Base-by-base conservation (phyloP, 2,888 invertebrate genomes). In the Criorhina ranunculi region DNA sequence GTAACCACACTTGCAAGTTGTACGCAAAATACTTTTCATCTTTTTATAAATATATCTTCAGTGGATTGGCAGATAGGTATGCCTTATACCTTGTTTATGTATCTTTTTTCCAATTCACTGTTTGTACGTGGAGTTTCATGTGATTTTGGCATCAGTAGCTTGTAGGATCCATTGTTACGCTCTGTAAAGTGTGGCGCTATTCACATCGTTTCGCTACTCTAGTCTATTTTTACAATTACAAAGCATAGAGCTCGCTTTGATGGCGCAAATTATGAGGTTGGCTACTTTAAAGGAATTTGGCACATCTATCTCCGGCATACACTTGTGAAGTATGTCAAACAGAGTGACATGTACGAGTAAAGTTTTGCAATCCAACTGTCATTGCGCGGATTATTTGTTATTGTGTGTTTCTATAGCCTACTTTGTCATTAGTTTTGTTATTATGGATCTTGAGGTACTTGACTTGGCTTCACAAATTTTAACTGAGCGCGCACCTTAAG, bases 101-200 rank as follows among this genome's bases (percentile, higher is more conserved):
- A n/a, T 60, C 35, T 42, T 29, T 17, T 7, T 37, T n/a, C 37
- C 31, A 12, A 42, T 53, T 53, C 33, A 64, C 29, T 24, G 17
- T 44, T 40, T 44, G 17, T 67, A 75, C 66, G 40, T 37, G 42
- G 42, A 53, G 35, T 62, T 53, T 72, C 33, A 78, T 82, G 70
- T 53, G 77, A 77, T 75, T 76, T 75, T 66, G 77, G 76, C 70
- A 70, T 81, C 64, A 12, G 12, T 11, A 24, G 24, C 24, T 24
- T 24, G 24, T 24, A 1, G 24, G 24, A 24, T 70, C 2, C 24
- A 59, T 64, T 77, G 64, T 57, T 66, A 59, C 33, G 77, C 78
- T 72, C 53, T 46, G 64, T 29, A 66, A 46, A 72, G 44, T 33
- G n/a, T 24, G 24, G 24, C 66, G 37, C 37, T 59, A 49, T 40